Evolutionary conservation across 2,113 vertebrate genomes (phyloP).

Genomic region (Leptosomus discolor): DNA sequence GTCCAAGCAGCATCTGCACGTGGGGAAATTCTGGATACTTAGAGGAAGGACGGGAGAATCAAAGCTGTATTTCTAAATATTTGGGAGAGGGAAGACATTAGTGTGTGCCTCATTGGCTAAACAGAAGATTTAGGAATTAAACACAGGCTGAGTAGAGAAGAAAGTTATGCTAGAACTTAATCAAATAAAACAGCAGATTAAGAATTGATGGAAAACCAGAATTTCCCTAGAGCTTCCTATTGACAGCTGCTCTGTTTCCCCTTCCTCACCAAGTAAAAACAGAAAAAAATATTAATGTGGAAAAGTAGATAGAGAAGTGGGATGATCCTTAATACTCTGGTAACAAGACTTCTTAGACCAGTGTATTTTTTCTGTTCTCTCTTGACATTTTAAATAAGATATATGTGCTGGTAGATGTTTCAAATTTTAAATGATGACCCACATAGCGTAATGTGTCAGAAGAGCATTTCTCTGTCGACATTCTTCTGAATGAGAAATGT

Average conservation of each 20-base stretch:
- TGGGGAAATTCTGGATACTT: background rate
- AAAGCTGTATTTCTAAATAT: background rate
- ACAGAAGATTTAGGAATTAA: background rate
- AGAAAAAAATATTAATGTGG: background rate
- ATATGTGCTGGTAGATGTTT: slow-evolving; percentile 62
- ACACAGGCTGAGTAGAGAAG: background rate
- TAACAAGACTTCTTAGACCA: slow-evolving; percentile 52
- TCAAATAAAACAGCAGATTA: background rate
- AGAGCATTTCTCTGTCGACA: slow-evolving; percentile 57
- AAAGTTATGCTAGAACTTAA: background rate
- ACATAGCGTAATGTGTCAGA: slow-evolving; percentile 62
- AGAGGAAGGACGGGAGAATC: background rate
- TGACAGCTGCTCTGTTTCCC: background rate
- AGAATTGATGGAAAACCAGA: background rate
- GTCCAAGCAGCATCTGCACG: background rate
- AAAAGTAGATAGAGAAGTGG: background rate
- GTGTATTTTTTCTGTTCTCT: slow-evolving; percentile 45
- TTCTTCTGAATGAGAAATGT: slow-evolving; percentile 72
- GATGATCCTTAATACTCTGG: slow-evolving; percentile 33
- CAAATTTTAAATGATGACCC: slow-evolving; percentile 72
- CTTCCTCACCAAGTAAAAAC: background rate
- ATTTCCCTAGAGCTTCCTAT: background rate
- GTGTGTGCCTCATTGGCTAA: background rate
- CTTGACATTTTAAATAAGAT: slow-evolving; percentile 75
- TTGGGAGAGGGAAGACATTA: background rate